Evolutionary conservation across 2,113 vertebrate species (phyloP), one percentile per base, ranked within the genome.

Genomic region (Solea solea): DNA sequence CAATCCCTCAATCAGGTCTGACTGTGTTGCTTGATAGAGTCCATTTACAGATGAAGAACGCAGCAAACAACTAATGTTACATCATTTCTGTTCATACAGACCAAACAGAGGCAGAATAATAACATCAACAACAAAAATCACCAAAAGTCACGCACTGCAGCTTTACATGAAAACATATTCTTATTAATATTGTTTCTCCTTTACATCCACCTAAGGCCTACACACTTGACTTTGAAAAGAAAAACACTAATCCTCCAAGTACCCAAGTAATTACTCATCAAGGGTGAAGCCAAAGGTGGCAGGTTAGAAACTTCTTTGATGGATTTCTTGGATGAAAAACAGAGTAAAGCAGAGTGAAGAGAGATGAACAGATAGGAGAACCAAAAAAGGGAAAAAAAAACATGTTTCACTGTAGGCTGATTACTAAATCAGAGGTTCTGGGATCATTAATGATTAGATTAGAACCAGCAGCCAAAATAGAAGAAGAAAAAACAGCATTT

Each of bases 311-410:
- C n/a, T 5, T 54, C 49, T 65, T 45, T 54, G 42, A 16, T 54
- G 56, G 46, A 62, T 69, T 44, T 72, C 28, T 60, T 64, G 28
- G 52, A 50, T 52, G 79, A 83, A 50, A 12, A 52, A 64, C 28
- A 15, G 4, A 27, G 16, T 13, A 6, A 70, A 21, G 54, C 13
- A 15, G 54, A 4, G 14, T 15, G 27, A 15, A 27, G 8, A 57
- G 40, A 40, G 14, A 39, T 40, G 56, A 16, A 8, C 9, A 28
- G 5, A 28, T n/a, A 8, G 15, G 9, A 16, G n/a, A 16, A 41
- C 15, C n/a, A 9, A 16, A 42, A n/a, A 2, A 16, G 11, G 40
- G 10, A 2, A 21, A 54, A 9, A 16, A 7, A 21, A 54, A 9
- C 25, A 49, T 49, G 4, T 64, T 48, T 58, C 66, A 52, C 64